A percentile compares a stretch with the other conserved stretches of the same genome.
phyloP scores from a whole-genome alignment of 1,140 invertebrate genomes.

The Brachionus rotundiformis region DNA sequence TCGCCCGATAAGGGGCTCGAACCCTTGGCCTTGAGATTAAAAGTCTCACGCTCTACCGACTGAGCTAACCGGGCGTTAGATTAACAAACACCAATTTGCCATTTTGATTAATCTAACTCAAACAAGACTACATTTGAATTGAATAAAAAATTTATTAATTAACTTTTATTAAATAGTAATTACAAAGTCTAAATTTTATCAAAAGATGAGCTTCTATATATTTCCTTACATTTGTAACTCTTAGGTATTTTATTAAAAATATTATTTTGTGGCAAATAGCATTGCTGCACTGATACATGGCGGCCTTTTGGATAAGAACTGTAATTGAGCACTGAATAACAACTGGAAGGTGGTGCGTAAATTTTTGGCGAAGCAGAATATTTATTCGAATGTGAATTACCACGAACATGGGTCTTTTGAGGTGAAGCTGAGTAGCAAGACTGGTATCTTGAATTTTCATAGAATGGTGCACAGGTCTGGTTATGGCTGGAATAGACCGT shows the following conservation, averaged over 20 bases:
- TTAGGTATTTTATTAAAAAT: background rate
- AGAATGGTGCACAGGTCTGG: background rate
- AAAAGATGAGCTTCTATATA: constrained; percentile 14
- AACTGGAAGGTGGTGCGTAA: background rate
- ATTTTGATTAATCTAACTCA: too few relatives aligned
- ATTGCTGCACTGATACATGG: background rate
- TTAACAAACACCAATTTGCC: too few relatives aligned
- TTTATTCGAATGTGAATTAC: background rate
- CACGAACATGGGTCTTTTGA: background rate
- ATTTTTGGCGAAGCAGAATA: background rate
- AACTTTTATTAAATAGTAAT: background rate
- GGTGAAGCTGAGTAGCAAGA: background rate
- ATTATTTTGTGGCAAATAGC: background rate
- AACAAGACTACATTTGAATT: too few relatives aligned
- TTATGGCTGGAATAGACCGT: constrained; percentile 31
- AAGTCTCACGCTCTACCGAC: background rate
- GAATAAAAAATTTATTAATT: too few relatives aligned
- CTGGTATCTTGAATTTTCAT: background rate
- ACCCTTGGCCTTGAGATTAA: background rate
- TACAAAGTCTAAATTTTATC: constrained; percentile 25
- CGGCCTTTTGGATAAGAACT: constrained; percentile 4
- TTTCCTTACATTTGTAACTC: background rate
- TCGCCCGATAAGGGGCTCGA: background rate
- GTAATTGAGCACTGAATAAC: constrained; percentile 35
- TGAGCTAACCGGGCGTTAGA: background rate